Evolutionary conservation across 2,888 invertebrate genomes (phyloP), one percentile per base, ranked within the genome.

Genomic region (Stenotaenia linearis): DNA sequence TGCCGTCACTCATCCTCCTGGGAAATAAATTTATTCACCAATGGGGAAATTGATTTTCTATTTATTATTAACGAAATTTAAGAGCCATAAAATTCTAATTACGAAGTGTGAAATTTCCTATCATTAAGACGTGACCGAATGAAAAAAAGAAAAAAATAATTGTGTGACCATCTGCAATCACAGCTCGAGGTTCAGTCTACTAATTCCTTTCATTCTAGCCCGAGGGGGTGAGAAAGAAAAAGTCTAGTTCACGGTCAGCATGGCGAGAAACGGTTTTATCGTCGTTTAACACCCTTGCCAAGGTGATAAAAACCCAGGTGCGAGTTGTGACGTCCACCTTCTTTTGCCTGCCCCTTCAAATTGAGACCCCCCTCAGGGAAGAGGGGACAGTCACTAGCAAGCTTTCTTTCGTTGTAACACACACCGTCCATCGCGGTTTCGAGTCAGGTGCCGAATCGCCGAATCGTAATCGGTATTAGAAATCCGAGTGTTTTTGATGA

Each of bases 391-490:
- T 56, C 56, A 56, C 56, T 18, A 23, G 23, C 56, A 10, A 56
- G 56, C 56, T 56, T 56, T 56, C 56, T 56, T 23, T 21, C 18
- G 18, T n/a, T 56, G 56, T 56, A 56, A 56, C 56, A 56, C 18
- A 56, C 56, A 56, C 56, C 21, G 56, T 56, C 56, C 56, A 56
- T 18, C 5, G 21, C 56, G n/a, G n/a, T n/a, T n/a, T n/a, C n/a
- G n/a, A n/a, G 56, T 77, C 37, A 77, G 77, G 77, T 77, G n/a
- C n/a, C n/a, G n/a, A n/a, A n/a, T n/a, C n/a, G 77, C 37, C 56
- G 77, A 77, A 7, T 37, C 37, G 35, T 77, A 77, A 77, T 77
- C 23, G 77, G 40, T 77, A 77, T 77, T 35, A 35, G 75, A 40
- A 75, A 25, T 21, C n/a, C 75, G n/a, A n/a, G 75, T 1, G 30